phyloP scores from a whole-genome alignment of 2,888 invertebrate species.

The Cephus spinipes region DNA sequence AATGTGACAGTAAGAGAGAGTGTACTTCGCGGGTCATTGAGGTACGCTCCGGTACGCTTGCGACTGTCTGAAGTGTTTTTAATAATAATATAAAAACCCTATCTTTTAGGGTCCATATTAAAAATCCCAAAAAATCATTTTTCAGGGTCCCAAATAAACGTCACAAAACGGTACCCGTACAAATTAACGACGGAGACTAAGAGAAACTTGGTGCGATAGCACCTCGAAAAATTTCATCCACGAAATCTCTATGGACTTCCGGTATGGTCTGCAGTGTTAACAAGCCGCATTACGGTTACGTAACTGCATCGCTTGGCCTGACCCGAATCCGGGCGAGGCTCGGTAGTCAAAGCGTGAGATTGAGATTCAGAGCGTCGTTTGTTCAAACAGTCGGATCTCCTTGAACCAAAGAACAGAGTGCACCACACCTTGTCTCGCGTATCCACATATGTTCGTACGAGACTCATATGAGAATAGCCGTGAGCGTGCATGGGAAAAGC shows the following conservation, averaged over 20 bases:
- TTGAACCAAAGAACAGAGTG: slow-evolving; percentile 49
- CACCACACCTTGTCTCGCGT: neutral
- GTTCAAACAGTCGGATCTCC: slow-evolving; percentile 53
- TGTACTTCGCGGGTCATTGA: slow-evolving; percentile 52
- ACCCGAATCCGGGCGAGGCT: slow-evolving; percentile 58
- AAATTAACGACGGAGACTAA: neutral
- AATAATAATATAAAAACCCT: neutral
- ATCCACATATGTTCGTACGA: neutral
- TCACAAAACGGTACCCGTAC: neutral
- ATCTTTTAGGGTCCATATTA: neutral
- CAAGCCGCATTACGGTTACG: slow-evolving; percentile 34
- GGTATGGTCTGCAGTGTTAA: neutral
- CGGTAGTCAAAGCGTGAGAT: slow-evolving; percentile 60
- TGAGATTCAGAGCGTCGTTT: slow-evolving; percentile 62
- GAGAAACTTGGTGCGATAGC: neutral
- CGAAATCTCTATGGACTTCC: neutral
- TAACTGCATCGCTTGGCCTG: slow-evolving; percentile 52
- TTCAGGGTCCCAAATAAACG: neutral
- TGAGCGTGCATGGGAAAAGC: neutral
- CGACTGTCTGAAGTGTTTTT: neutral
- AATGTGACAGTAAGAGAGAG: slow-evolving; percentile 43
- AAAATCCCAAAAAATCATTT: neutral
- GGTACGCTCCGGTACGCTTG: slow-evolving; percentile 34
- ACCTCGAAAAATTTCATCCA: neutral
- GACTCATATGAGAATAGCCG: neutral